Conservation (phyloP, 2,888 invertebrate species). For the Patella caerulea region DNA sequence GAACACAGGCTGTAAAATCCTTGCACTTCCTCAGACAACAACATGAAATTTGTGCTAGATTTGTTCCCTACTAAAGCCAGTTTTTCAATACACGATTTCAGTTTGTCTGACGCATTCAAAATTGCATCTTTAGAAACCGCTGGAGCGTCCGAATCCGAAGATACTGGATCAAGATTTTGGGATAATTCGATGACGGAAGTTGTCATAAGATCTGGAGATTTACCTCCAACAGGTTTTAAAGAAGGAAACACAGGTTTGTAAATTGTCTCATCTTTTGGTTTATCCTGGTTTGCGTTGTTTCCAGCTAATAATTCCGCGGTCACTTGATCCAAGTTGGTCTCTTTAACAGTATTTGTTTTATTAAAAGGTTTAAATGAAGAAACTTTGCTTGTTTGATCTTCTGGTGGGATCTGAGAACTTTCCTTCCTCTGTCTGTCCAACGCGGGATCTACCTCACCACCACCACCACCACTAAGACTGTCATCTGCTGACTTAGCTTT, state of each 20-base stretch:
- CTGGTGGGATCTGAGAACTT: constrained; percentile 17
- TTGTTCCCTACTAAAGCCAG: constrained; percentile 62
- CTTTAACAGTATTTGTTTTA: constrained; percentile 30
- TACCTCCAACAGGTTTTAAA: constrained; percentile 36
- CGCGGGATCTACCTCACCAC: constrained; percentile 16
- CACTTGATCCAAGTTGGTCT: constrained; percentile 40
- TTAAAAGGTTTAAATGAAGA: constrained; percentile 46
- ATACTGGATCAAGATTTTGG: constrained; percentile 14
- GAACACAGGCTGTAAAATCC: constrained; percentile 86
- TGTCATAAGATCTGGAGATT: constrained; percentile 20
- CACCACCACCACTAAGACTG: neutral
- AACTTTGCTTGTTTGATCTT: constrained; percentile 33
- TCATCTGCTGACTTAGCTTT: constrained; percentile 29
- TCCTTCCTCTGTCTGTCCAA: constrained; percentile 12
- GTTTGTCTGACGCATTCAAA: constrained; percentile 51
- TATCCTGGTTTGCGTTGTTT: constrained; percentile 38
- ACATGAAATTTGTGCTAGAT: constrained; percentile 79
- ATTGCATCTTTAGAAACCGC: constrained; percentile 55
- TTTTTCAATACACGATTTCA: constrained; percentile 59
- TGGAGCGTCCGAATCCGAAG: constrained; percentile 37
- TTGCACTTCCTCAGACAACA: constrained; percentile 84
- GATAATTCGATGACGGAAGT: constrained; percentile 25
- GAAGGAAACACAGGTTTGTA: constrained; percentile 50
- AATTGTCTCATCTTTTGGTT: constrained; percentile 44
- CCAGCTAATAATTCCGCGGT: constrained; percentile 34